Evolutionary conservation across 2,797 vertebrate genomes (phyloP).

Genomic region (Propithecus deckenii): DNA sequence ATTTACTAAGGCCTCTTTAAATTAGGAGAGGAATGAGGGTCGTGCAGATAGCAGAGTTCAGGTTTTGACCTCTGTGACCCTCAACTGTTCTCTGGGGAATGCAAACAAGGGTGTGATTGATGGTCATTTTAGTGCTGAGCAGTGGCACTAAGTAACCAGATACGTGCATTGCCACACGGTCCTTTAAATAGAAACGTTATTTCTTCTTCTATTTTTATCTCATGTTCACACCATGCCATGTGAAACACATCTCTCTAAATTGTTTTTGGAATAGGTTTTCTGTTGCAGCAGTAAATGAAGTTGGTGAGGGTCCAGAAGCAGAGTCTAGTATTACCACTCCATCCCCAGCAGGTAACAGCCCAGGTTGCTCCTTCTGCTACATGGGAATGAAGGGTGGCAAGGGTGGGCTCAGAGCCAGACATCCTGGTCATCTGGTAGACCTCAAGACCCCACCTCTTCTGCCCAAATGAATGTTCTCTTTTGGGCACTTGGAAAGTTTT

Average conservation of each 20-base stretch:
- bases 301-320: constrained; percentile 84
- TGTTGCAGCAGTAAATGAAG: constrained; percentile 85
- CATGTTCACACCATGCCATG: constrained; percentile 43
- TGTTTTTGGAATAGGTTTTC: constrained; percentile 82
- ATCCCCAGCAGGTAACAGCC: constrained; percentile 79
- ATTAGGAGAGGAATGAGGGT: constrained; percentile 20
- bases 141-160: constrained; percentile 37
- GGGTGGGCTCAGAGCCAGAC: not conserved
- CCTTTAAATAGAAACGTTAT: constrained; percentile 61
- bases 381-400: not conserved
- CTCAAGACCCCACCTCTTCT: not conserved
- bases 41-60: constrained; percentile 53
- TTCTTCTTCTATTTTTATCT: constrained; percentile 58
- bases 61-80: constrained; percentile 62
- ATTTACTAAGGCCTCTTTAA: constrained; percentile 46
- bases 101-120: constrained; percentile 71
- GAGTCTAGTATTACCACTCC: constrained; percentile 83
- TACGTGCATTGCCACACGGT: not conserved
- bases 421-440: not conserved
- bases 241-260: constrained; percentile 61
- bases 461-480: not conserved
- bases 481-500: not conserved
- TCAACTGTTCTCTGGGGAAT: constrained; percentile 41
- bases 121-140: constrained; percentile 23
- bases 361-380: not conserved